phyloP scores from a whole-genome alignment of 2,888 invertebrate species.

The Fissipunctia ypsillon region DNA sequence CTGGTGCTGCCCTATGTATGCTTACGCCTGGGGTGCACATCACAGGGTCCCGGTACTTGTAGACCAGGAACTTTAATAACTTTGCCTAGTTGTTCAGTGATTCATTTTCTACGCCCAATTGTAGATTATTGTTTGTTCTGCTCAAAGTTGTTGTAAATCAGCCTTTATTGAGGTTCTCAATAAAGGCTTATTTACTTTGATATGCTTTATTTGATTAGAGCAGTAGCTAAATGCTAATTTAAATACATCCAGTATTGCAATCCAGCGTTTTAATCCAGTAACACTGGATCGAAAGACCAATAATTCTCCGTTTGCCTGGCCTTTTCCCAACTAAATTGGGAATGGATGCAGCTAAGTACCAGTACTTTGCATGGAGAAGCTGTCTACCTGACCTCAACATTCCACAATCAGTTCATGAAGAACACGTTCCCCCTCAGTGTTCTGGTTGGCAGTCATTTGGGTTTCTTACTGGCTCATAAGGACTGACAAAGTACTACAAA shows the following conservation, averaged over 20 bases:
- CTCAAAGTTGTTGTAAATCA: background rate
- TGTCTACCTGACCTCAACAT: background rate
- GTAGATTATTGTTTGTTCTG: background rate
- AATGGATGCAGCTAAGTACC: background rate
- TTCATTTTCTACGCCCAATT: background rate
- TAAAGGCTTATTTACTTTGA: too few species aligned
- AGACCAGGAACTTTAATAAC: background rate
- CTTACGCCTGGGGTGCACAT: background rate
- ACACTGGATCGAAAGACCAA: too few species aligned
- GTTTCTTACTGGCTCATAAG: too few species aligned
- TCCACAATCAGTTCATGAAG: too few species aligned
- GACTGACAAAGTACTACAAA: too few species aligned
- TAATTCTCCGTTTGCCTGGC: too few species aligned
- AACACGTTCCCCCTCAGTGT: too few species aligned
- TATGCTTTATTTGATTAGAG: background rate
- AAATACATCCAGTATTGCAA: background rate
- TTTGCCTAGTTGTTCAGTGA: background rate
- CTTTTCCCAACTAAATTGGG: background rate
- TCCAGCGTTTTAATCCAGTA: background rate
- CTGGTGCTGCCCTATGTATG: background rate
- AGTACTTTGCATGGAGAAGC: background rate
- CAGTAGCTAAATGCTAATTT: background rate
- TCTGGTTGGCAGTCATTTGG: too few species aligned
- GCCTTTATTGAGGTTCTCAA: too few species aligned
- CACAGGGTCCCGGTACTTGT: background rate